A percentile compares a stretch with the other conserved stretches of the same genome.
Conservation (phyloP, 1,140 invertebrate species). For the Homalodisca vitripennis region DNA sequence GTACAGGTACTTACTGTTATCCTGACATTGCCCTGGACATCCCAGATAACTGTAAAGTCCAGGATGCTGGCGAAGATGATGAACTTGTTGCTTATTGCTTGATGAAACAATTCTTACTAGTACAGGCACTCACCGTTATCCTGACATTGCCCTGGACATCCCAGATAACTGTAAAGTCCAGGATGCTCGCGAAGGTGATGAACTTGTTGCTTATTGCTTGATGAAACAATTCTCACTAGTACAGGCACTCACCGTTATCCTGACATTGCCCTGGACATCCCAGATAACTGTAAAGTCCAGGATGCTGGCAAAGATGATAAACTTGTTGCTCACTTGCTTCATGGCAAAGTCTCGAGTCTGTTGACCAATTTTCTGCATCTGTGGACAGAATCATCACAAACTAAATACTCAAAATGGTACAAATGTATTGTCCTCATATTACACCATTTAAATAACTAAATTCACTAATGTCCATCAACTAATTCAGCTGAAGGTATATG, state of each 20-base stretch:
- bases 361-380: constrained; percentile 59
- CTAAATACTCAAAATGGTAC: neutral
- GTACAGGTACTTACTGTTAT: constrained; percentile 69
- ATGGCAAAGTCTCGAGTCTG: constrained; percentile 64
- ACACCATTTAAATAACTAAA: too few species aligned
- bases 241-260: constrained; percentile 60
- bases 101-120: too few species aligned
- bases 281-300: constrained; percentile 73
- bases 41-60: constrained; percentile 71
- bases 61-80: constrained; percentile 65
- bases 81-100: constrained; percentile 65
- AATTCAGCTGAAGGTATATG: too few species aligned
- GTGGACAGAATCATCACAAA: constrained; percentile 32
- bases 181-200: constrained; percentile 62
- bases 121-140: constrained; percentile 67
- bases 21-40: constrained; percentile 65
- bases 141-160: constrained; percentile 66
- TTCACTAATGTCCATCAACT: too few species aligned
- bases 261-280: constrained; percentile 64
- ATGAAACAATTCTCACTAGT: too few species aligned
- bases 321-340: constrained; percentile 62
- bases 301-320: constrained; percentile 64
- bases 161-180: constrained; percentile 71
- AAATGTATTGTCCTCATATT: too few species aligned
- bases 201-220: constrained; percentile 67